A percentile compares a stretch with the other conserved stretches of the same genome.
phyloP scores from a whole-genome alignment of 1,140 invertebrate species.

The Campoletis sonorensis region DNA sequence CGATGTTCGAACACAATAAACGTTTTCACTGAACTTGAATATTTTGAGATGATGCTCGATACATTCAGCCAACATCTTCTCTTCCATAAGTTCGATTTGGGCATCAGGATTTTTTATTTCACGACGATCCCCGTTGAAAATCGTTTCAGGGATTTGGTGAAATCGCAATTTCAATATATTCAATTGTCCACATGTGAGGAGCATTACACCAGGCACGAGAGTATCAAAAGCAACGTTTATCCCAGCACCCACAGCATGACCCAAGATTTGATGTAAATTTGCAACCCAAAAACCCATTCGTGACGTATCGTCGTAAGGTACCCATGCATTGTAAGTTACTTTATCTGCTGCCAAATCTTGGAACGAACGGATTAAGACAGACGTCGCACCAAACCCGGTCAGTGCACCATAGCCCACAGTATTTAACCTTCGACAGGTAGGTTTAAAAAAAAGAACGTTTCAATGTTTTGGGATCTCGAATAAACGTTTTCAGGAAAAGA shows the following conservation, averaged over 20 bases:
- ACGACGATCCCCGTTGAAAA: background rate
- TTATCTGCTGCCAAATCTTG: conserved; percentile 37
- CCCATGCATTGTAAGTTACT: conserved; percentile 56
- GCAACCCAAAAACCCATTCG: conserved; percentile 48
- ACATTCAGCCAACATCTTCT: conserved; percentile 31
- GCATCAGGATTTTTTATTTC: background rate
- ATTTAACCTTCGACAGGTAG: conserved; percentile 37
- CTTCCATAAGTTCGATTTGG: background rate
- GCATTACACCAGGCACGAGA: conserved; percentile 50
- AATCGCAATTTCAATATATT: conserved; percentile 54
- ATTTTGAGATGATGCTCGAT: conserved; percentile 56
- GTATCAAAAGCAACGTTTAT: conserved; percentile 57
- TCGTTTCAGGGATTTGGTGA: conserved; percentile 1
- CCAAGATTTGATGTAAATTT: conserved; percentile 56
- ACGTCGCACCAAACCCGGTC: conserved; percentile 45
- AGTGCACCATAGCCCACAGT: conserved; percentile 46
- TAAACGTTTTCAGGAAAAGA: too few species aligned
- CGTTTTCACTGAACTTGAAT: conserved; percentile 51
- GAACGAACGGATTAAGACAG: conserved; percentile 21
- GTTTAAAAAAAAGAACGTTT: background rate
- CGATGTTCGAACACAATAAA: background rate
- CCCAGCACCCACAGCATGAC: conserved; percentile 42
- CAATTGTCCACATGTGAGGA: conserved; percentile 55
- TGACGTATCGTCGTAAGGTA: conserved; percentile 54
- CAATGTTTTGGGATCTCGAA: too few species aligned